Evolutionary conservation across 2,888 invertebrate species (phyloP).

Genomic region (Poecilobothrus nobilitatus): DNA sequence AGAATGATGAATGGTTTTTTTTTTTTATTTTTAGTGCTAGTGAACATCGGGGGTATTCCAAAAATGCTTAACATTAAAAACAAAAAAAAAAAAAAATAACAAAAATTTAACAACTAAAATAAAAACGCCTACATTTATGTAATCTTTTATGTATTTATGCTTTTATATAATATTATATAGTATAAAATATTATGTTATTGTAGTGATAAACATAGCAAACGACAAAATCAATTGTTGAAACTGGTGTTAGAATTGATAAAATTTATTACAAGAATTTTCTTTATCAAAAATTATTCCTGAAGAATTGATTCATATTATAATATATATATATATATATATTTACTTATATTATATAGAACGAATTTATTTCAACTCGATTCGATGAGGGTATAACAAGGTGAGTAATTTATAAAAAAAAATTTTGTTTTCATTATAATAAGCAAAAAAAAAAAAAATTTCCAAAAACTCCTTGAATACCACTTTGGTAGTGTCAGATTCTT

Average conservation of each 20-base stretch:
- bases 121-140: neutral
- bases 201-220: neutral
- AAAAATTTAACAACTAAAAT: neutral
- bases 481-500: too few species aligned
- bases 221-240: neutral
- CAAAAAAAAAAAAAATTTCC: too few species aligned
- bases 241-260: constrained; percentile 1
- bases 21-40: neutral
- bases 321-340: too few species aligned
- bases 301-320: too few species aligned
- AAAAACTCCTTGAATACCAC: too few species aligned
- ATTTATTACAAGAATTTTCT: neutral
- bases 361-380: too few species aligned
- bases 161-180: neutral
- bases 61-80: neutral
- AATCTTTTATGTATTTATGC: neutral
- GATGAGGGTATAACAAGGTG: too few species aligned
- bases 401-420: too few species aligned
- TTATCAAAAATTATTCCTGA: too few species aligned
- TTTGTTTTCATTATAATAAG: too few species aligned
- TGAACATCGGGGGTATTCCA: neutral
- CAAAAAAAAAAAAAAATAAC: too few species aligned
- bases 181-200: neutral
- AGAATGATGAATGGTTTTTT: neutral
- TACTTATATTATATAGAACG: too few species aligned